These are phyloP conservation scores for Thaleichthys pacificus DNA, from an alignment of 2,797 vertebrate species.

Conservation along the genomic window DNA sequence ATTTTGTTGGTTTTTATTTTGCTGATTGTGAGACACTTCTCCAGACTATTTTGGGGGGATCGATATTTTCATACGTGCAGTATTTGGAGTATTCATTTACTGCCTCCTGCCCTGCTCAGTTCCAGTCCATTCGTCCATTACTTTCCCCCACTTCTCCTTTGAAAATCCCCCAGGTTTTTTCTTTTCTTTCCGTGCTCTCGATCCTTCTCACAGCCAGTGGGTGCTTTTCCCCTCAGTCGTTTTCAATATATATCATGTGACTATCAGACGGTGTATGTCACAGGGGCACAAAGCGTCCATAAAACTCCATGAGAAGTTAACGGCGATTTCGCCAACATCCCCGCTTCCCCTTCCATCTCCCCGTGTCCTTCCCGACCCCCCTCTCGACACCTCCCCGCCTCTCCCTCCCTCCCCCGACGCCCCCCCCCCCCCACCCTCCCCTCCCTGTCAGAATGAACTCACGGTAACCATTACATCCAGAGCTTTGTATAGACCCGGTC, in stretches of 20 bases:
- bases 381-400: background rate
- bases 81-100: too few species aligned
- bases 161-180: constrained; percentile 1
- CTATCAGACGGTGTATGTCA: constrained; percentile 41
- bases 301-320: constrained; percentile 51
- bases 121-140: too few species aligned
- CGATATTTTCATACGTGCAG: too few species aligned
- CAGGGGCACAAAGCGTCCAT: constrained; percentile 49
- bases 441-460: constrained; percentile 47
- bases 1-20: too few species aligned
- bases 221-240: constrained; percentile 58
- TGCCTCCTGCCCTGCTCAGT: too few species aligned
- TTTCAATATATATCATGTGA: constrained; percentile 47
- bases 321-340: constrained; percentile 39
- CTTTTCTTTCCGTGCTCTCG: constrained; percentile 12
- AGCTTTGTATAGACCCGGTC: background rate
- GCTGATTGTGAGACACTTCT: too few species aligned
- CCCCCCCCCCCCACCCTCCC: background rate
- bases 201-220: constrained; percentile 16
- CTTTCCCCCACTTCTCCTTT: background rate
- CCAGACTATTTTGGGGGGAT: too few species aligned
- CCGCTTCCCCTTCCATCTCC: constrained; percentile 24
- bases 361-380: background rate
- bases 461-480: constrained; percentile 27
- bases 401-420: too few species aligned